Base-by-base conservation (phyloP, 2,888 invertebrate species). In the Corbicula japonica region DNA sequence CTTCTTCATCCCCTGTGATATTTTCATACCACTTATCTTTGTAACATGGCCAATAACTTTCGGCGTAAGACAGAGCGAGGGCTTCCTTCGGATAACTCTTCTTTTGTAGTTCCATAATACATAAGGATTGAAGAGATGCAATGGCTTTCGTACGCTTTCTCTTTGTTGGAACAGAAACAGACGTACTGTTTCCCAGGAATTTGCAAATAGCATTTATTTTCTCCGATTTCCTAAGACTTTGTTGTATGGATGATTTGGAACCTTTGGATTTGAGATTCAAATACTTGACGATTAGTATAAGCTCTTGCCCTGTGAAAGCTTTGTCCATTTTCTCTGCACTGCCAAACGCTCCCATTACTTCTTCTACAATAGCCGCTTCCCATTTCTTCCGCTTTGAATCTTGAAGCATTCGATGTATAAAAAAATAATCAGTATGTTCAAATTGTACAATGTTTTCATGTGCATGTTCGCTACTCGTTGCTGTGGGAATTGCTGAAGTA, bases 221-320 rank as follows among this genome's bases (percentile, higher is more conserved):
- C 30, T 48, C 46, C 10, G 63, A 3, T 46, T 46, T 63, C 30
- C 63, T 30, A 32, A 56, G 34, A n/a, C 34, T 56, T 56, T 56
- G 56, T 34, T 56, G 28, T 18, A 56, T 56, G 5, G 56, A 10
- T 34, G 10, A 2, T 4, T 21, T 34, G 8, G 4, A 26, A 4
- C 5, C 21, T 63, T n/a, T 28, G n/a, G 48, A 15, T 30, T 63
- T 44, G 26, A 63, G 23, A n/a, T 63, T 63, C 3, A 63, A 18
- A 32, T 46, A 46, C 3, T 63, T 63, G 1, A 63, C 48, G 10
- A 63, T 26, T 44, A 23, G 15, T n/a, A 28, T 18, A 15, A 63
- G 48, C 30, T 63, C 63, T 63, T 63, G 48, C 30, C 63, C 63
- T 6, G 63, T 63, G 48, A 46, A 30, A n/a, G 44, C 41, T 30